Evolutionary conservation across 2,113 vertebrate genomes (phyloP).

Genomic region (Megaceryle maxima): DNA sequence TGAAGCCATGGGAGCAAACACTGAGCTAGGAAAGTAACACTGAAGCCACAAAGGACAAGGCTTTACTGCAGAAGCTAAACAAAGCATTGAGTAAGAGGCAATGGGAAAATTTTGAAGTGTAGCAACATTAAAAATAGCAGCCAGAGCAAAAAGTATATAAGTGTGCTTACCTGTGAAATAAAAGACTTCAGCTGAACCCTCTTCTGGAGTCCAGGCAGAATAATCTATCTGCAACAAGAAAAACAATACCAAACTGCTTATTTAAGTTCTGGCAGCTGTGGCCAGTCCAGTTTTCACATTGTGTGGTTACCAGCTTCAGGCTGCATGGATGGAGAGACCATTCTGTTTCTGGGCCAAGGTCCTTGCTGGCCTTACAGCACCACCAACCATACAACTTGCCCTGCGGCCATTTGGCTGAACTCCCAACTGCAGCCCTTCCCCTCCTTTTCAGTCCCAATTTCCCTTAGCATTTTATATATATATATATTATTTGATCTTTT

Average conservation of each 20-base stretch:
- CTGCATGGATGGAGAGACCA: not conserved
- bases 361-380: not conserved
- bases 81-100: too few species aligned
- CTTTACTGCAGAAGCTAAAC: too few species aligned
- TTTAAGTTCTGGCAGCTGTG: not conserved
- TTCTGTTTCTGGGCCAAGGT: accelerated
- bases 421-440: not conserved
- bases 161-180: too few species aligned
- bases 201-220: not conserved
- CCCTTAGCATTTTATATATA: not conserved
- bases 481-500: not conserved
- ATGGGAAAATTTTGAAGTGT: too few species aligned
- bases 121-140: too few species aligned
- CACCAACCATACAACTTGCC: not conserved
- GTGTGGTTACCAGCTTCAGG: not conserved
- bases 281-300: not conserved
- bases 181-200: too few species aligned
- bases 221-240: not conserved
- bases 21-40: too few species aligned
- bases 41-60: too few species aligned
- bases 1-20: too few species aligned
- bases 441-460: not conserved
- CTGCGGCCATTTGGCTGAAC: not conserved
- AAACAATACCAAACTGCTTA: not conserved
- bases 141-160: too few species aligned